These are phyloP conservation scores for Phrynocephalus forsythii DNA, from an alignment of 2,797 vertebrate species.

Conservation along the genomic window DNA sequence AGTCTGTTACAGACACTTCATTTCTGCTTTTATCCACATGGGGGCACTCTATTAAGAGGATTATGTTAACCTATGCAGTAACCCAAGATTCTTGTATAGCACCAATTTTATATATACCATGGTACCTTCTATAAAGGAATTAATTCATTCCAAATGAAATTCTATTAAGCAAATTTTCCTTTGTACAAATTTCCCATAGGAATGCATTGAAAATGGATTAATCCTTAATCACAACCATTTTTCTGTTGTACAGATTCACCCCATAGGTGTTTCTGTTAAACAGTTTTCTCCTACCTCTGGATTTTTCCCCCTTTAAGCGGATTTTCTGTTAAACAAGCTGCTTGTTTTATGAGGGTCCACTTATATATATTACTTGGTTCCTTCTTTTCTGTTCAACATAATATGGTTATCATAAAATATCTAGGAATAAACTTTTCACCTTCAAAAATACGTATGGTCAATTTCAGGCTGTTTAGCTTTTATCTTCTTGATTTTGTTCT, in stretches of 20 bases:
- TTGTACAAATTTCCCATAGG: too few species aligned
- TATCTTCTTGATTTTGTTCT: neutral
- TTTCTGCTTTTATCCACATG: constrained; percentile 72
- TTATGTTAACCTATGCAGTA: neutral
- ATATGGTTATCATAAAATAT: neutral
- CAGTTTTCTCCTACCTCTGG: too few species aligned
- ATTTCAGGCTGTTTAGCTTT: neutral
- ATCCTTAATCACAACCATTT: too few species aligned
- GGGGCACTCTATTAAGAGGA: constrained; percentile 73
- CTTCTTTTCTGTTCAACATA: constrained; percentile 19
- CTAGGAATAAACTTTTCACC: constrained; percentile 7
- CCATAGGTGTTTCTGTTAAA: too few species aligned
- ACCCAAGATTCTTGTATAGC: neutral
- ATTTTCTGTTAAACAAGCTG: neutral
- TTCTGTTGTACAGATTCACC: too few species aligned
- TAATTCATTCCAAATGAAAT: too few species aligned
- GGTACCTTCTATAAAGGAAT: too few species aligned
- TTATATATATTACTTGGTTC: too few species aligned
- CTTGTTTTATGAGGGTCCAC: too few species aligned
- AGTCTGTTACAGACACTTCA: constrained; percentile 44
- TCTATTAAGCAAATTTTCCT: too few species aligned
- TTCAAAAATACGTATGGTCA: neutral
- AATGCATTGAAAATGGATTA: too few species aligned
- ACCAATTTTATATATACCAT: fast-evolving
- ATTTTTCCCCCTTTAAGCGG: neutral